These are phyloP conservation scores for Ictalurus furcatus DNA, from an alignment of 2,113 vertebrate genomes.

Conservation along the genomic window DNA sequence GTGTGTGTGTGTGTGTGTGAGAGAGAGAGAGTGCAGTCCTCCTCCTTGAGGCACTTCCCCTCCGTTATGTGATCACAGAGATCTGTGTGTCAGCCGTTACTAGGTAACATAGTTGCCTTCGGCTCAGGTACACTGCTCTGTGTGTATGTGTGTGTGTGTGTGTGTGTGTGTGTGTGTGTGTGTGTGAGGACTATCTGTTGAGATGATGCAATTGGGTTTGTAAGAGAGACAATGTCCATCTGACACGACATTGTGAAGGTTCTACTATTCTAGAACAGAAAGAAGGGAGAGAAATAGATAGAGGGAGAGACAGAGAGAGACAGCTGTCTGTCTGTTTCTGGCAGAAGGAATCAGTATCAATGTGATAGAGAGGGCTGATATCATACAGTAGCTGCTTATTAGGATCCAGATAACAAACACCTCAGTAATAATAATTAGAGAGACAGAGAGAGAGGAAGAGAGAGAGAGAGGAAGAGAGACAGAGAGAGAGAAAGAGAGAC, in stretches of 20 bases:
- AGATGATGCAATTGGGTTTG: slow-evolving; percentile 1
- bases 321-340: not conserved
- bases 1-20: not conserved
- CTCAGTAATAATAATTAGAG: not conserved
- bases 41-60: slow-evolving; percentile 30
- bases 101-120: slow-evolving; percentile 37
- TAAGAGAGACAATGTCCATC: slow-evolving; percentile 6
- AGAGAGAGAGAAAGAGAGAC: too few relatives aligned
- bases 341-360: not conserved
- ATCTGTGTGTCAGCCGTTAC: slow-evolving; percentile 34
- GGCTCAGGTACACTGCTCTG: not conserved
- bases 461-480: not conserved
- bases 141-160: not conserved
- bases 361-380: not conserved
- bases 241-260: not conserved
- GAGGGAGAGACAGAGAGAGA: not conserved
- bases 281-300: not conserved
- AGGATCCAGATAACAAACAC: not conserved
- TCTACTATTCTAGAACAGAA: not conserved
- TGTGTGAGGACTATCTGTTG: not conserved
- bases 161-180: not conserved
- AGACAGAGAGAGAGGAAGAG: not conserved
- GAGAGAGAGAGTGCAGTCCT: slow-evolving; percentile 3
- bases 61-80: slow-evolving; percentile 31
- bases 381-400: not conserved